Conservation (phyloP, 2,113 vertebrate genomes). For the Thinocorus orbignyianus region DNA sequence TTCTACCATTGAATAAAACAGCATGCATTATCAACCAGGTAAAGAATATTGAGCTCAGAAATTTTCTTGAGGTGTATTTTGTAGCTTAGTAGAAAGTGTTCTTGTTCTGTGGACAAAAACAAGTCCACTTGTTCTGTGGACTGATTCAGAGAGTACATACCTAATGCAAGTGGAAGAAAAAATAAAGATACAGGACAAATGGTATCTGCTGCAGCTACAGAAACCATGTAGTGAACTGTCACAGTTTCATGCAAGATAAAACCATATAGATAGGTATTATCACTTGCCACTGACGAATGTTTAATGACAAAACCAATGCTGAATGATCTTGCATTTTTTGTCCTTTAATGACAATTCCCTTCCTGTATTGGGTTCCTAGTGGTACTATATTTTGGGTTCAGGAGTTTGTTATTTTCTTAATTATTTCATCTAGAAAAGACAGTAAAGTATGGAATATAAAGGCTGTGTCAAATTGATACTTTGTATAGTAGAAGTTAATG, state of each 20-base stretch:
- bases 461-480: rapidly evolving
- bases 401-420: neutral
- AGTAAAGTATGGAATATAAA: neutral
- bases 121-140: neutral
- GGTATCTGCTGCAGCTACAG: neutral
- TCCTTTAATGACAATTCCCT: neutral
- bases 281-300: neutral
- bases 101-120: no score
- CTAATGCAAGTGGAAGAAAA: neutral
- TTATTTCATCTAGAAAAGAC: neutral
- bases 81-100: neutral
- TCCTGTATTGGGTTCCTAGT: neutral
- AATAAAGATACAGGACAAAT: neutral
- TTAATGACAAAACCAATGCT: neutral
- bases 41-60: neutral
- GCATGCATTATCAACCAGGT: neutral
- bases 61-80: neutral
- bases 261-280: neutral
- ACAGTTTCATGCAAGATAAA: neutral
- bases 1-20: neutral
- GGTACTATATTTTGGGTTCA: neutral
- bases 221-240: neutral
- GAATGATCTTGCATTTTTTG: neutral
- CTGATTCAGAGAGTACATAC: neutral
- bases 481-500: rapidly evolving